phyloP scores from a whole-genome alignment of 2,888 invertebrate genomes.

The Clepsis dumicolana region DNA sequence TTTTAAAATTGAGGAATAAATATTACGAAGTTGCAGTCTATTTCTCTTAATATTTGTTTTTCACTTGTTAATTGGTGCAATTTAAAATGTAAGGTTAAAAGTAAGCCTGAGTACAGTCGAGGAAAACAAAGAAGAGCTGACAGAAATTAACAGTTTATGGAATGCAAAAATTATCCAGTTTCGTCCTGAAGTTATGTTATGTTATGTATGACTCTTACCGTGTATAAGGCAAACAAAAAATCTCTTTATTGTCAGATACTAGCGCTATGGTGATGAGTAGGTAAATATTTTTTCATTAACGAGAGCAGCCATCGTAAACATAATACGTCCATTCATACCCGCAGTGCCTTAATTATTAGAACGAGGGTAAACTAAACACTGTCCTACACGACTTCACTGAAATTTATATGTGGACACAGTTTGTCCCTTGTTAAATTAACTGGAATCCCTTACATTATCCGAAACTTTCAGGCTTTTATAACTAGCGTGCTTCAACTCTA shows the following conservation, averaged over 20 bases:
- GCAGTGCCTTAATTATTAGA: conserved; percentile 39
- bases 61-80: no score
- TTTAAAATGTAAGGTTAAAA: no score
- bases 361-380: conserved; percentile 43
- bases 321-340: conserved; percentile 33
- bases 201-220: no score
- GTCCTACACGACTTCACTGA: conserved; percentile 26
- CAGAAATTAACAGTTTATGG: no score
- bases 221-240: no score
- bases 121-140: no score
- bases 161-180: no score
- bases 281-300: conserved; percentile 27
- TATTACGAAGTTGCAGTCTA: not conserved
- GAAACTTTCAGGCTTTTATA: conserved; percentile 54
- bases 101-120: no score
- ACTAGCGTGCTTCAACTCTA: conserved; percentile 35
- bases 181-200: no score
- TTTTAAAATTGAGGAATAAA: conserved; percentile 5
- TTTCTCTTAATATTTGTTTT: not conserved
- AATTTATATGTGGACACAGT: conserved; percentile 53
- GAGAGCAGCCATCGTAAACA: conserved; percentile 34
- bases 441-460: conserved; percentile 51
- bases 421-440: conserved; percentile 59
- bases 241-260: no score
- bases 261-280: not conserved